phyloP scores from a whole-genome alignment of 2,888 invertebrate genomes.

The Lagria hirta region DNA sequence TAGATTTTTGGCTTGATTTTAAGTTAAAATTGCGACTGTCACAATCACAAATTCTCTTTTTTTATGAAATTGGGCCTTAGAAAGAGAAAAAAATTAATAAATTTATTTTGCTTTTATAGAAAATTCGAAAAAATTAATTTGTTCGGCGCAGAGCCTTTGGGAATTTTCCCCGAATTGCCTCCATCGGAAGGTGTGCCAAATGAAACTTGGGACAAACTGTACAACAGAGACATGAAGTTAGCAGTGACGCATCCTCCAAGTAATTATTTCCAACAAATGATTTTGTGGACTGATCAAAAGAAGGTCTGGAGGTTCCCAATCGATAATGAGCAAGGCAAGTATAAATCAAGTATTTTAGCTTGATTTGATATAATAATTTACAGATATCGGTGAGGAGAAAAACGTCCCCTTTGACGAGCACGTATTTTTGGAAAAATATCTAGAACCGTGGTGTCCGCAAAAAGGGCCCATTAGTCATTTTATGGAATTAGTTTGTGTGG shows the following conservation, averaged over 20 bases:
- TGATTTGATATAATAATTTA: constrained; percentile 4
- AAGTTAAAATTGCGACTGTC: too few species aligned
- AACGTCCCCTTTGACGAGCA: constrained; percentile 88
- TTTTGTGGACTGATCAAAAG: constrained; percentile 89
- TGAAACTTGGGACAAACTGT: constrained; percentile 68
- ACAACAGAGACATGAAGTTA: constrained; percentile 67
- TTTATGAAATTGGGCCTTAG: too few species aligned
- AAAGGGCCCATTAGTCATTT: constrained; percentile 92
- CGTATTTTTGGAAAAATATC: constrained; percentile 83
- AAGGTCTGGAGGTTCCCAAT: constrained; percentile 97
- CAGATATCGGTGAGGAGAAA: constrained; percentile 67
- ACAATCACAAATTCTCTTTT: too few species aligned
- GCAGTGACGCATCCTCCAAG: constrained; percentile 71
- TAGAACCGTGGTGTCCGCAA: constrained; percentile 87
- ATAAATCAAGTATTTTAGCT: constrained; percentile 9
- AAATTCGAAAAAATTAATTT: constrained; percentile 60
- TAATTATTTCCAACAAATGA: constrained; percentile 93
- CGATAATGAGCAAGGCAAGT: constrained; percentile 89
- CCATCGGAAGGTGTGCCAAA: constrained; percentile 46
- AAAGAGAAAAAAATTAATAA: background rate
- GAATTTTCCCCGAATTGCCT: constrained; percentile 60
- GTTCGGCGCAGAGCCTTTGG: constrained; percentile 63
- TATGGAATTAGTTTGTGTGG: constrained; percentile 94
- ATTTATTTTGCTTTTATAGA: constrained; percentile 25
- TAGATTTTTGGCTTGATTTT: background rate